These are phyloP conservation scores for Rosalia funebris DNA, from an alignment of 2,888 invertebrate species.

Conservation along the genomic window DNA sequence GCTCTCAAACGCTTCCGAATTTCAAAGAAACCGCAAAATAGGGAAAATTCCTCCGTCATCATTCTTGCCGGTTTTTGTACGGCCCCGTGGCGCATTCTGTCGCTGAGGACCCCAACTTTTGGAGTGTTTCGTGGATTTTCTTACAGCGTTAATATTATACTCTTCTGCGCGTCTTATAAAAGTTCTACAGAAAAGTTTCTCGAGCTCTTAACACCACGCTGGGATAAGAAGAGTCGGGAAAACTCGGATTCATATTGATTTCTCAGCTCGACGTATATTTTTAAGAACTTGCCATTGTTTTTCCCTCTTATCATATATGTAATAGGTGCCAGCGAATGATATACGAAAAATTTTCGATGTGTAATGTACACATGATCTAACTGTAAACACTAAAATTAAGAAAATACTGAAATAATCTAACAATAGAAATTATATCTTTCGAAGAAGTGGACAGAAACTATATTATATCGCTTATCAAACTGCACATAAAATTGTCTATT, in stretches of 20 bases:
- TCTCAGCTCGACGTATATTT: no score
- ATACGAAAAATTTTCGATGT: no score
- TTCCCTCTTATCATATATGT: no score
- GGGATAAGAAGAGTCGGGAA: conserved; percentile 47
- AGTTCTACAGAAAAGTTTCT: conserved; percentile 54
- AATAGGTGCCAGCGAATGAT: no score
- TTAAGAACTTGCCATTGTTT: no score
- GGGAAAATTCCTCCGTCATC: conserved; percentile 44
- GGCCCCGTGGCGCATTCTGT: conserved; percentile 54
- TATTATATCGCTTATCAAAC: no score
- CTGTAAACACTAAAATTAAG: no score
- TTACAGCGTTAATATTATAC: conserved; percentile 35
- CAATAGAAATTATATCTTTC: no score
- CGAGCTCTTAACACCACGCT: conserved; percentile 43
- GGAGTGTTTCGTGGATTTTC: conserved; percentile 41
- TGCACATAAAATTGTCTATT: no score
- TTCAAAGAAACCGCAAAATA: conserved; percentile 64
- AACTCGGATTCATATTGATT: conserved; percentile 45
- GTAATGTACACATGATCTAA: no score
- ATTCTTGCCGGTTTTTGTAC: conserved; percentile 37
- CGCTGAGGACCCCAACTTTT: conserved; percentile 51
- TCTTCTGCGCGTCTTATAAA: conserved; percentile 48
- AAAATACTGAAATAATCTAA: no score
- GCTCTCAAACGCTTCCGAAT: conserved; percentile 52
- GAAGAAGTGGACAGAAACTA: no score